Evolutionary conservation across 2,113 vertebrate genomes (phyloP).

Genomic region (Cynocephalus volans): DNA sequence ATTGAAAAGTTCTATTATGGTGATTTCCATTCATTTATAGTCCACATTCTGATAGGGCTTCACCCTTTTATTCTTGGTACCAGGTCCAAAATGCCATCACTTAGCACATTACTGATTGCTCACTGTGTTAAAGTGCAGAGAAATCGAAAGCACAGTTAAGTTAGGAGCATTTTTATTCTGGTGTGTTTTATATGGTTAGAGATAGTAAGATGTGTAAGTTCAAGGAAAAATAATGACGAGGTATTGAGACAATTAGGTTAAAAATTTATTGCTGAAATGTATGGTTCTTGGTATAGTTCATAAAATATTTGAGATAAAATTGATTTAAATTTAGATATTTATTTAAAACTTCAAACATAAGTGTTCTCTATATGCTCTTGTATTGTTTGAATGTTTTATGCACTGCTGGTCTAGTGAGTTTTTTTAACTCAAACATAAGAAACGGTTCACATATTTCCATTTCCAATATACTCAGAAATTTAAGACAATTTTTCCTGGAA

Average conservation of each 20-base stretch:
- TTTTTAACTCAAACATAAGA: neutral
- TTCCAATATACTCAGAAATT: constrained; percentile 27
- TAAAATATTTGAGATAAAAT: neutral
- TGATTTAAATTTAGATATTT: neutral
- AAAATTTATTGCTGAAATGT: constrained; percentile 21
- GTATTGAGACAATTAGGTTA: constrained; percentile 46
- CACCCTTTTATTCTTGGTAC: neutral
- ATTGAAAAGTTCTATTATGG: neutral
- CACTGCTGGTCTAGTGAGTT: neutral
- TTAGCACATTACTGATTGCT: neutral
- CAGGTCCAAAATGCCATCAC: neutral
- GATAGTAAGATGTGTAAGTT: neutral
- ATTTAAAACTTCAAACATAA: neutral
- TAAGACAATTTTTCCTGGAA: neutral
- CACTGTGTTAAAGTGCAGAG: neutral
- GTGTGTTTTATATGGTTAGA: neutral
- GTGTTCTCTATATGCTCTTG: neutral
- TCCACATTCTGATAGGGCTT: neutral
- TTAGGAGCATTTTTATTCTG: neutral
- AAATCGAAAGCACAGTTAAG: neutral
- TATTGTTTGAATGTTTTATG: neutral
- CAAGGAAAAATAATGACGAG: neutral
- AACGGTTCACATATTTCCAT: neutral
- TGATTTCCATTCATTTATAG: neutral
- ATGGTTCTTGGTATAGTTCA: constrained; percentile 17